A percentile compares a stretch with the other conserved stretches of the same genome.
These are phyloP conservation scores for Busseola fusca DNA, from an alignment of 2,888 invertebrate species.

Conservation along the genomic window DNA sequence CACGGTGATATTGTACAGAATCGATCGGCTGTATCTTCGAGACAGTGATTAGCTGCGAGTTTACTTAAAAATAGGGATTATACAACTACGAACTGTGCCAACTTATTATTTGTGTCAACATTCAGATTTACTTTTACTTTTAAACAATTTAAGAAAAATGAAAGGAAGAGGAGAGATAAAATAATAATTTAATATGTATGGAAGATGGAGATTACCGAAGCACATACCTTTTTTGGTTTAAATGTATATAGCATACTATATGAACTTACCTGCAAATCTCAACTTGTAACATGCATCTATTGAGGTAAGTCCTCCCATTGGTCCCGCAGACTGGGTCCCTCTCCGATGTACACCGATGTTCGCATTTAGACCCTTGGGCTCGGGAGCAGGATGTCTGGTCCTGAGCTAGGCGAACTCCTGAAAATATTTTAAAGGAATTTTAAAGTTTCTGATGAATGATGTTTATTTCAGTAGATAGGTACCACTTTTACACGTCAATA, in stretches of 20 bases:
- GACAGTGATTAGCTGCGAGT: no score
- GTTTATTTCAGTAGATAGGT: no score
- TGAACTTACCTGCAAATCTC: constrained; percentile 92
- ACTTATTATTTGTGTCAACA: no score
- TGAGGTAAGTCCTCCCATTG: constrained; percentile 93
- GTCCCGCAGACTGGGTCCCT: constrained; percentile 95
- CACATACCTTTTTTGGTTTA: neutral
- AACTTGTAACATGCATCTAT: constrained; percentile 93
- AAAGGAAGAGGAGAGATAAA: no score
- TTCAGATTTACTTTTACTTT: no score
- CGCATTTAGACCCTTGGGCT: constrained; percentile 91
- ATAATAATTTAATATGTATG: no score
- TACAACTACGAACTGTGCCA: no score
- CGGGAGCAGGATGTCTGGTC: constrained; percentile 90
- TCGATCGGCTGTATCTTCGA: no score
- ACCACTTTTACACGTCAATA: neutral
- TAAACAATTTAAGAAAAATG: no score
- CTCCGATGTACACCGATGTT: constrained; percentile 93
- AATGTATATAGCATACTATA: neutral
- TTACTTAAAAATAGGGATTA: no score
- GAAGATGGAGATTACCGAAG: neutral
- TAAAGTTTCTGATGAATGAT: neutral
- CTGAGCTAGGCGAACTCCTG: constrained; percentile 86
- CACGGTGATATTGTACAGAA: no score
- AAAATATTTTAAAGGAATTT: constrained; percentile 42